A percentile compares a stretch with the other conserved stretches of the same genome.
Evolutionary conservation across 2,113 vertebrate species (phyloP).

Genomic region (Gymnogyps californianus): DNA sequence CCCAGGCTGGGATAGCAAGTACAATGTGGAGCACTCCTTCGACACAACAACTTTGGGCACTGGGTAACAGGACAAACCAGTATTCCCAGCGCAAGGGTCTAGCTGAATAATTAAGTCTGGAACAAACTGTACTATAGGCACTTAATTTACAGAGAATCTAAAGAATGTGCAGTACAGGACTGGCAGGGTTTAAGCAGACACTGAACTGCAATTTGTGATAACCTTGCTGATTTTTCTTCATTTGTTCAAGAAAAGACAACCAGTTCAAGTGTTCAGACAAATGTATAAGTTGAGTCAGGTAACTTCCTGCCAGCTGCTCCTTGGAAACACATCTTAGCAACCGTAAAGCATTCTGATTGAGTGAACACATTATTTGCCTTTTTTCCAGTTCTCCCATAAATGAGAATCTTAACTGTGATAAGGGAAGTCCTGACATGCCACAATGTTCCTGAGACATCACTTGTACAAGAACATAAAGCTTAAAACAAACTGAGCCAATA

Average conservation of each 20-base stretch:
- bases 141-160: not conserved
- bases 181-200: not conserved
- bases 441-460: not conserved
- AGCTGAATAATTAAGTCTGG: not conserved
- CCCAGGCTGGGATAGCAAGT: not conserved
- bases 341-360: not conserved
- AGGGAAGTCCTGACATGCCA: not conserved
- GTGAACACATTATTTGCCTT: not conserved
- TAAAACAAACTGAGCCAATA: not conserved
- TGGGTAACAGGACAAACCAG: not conserved
- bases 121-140: not conserved
- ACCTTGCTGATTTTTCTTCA: not conserved
- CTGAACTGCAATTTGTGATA: not conserved
- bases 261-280: not conserved
- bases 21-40: not conserved
- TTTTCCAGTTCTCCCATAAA: not conserved
- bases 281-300: fast-evolving
- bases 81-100: not conserved
- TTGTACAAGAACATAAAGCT: not conserved
- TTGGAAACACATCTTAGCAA: not conserved
- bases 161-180: not conserved
- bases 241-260: not conserved
- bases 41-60: not conserved
- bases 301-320: not conserved
- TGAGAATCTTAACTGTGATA: not conserved